These are phyloP conservation scores for Thalassophryne amazonica DNA, from an alignment of 2,797 vertebrate genomes.

Conservation along the genomic window DNA sequence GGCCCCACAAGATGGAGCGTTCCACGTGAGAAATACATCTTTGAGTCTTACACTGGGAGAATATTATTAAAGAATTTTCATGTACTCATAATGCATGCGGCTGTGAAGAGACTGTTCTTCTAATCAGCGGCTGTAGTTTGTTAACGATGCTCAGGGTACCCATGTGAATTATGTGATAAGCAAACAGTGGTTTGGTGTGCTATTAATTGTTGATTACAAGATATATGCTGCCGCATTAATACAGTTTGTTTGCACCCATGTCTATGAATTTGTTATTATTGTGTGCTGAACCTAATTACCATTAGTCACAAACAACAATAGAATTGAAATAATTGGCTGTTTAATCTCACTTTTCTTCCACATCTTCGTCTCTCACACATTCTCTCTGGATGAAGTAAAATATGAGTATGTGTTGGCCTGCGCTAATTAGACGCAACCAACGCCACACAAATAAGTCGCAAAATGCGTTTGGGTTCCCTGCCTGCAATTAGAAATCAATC, in stretches of 20 bases:
- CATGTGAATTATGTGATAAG: slow-evolving; percentile 65
- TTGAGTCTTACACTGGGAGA: slow-evolving; percentile 13
- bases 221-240: slow-evolving; percentile 57
- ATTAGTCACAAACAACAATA: slow-evolving; percentile 65
- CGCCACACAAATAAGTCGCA: background rate
- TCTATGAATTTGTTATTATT: slow-evolving; percentile 67
- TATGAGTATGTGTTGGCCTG: background rate
- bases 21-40: slow-evolving; percentile 50
- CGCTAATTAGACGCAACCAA: background rate
- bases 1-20: slow-evolving; percentile 54
- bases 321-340: slow-evolving; percentile 55
- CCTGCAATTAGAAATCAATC: no score
- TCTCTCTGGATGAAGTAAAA: no score
- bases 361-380: slow-evolving; percentile 1
- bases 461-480: background rate
- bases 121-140: slow-evolving; percentile 34
- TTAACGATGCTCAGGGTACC: slow-evolving; percentile 17
- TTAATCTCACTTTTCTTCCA: slow-evolving; percentile 43
- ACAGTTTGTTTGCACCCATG: slow-evolving; percentile 56
- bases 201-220: slow-evolving; percentile 73
- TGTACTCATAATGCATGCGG: slow-evolving; percentile 21
- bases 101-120: slow-evolving; percentile 25
- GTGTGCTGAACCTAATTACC: slow-evolving; percentile 53
- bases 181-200: slow-evolving; percentile 43
- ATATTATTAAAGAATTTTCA: slow-evolving; percentile 36